These are phyloP conservation scores for Tenthredo distinguenda DNA, from an alignment of 2,888 invertebrate species.

Conservation along the genomic window DNA sequence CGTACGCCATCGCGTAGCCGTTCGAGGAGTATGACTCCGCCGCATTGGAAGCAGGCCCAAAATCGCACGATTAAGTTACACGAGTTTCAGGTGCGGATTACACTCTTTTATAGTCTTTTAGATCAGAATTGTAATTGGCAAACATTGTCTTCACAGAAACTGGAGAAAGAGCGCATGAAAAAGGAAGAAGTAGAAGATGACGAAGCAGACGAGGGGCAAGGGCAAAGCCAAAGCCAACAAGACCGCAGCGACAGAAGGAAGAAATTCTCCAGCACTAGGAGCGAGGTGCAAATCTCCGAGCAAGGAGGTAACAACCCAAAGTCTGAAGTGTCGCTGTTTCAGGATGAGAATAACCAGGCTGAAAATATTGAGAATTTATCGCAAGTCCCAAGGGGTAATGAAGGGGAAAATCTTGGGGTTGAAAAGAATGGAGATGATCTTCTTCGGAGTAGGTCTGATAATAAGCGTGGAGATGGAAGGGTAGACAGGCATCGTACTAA, in stretches of 20 bases:
- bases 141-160: constrained; percentile 63
- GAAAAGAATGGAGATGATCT: constrained; percentile 59
- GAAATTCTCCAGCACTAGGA: constrained; percentile 47
- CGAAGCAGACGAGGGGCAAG: constrained; percentile 81
- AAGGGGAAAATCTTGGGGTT: constrained; percentile 51
- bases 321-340: constrained; percentile 55
- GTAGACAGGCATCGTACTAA: constrained; percentile 61
- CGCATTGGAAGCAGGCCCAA: constrained; percentile 96
- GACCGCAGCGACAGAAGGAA: constrained; percentile 56
- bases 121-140: background rate
- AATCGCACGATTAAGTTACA: constrained; percentile 90
- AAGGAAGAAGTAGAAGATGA: constrained; percentile 81
- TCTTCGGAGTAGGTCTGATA: constrained; percentile 59
- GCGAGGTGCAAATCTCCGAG: constrained; percentile 18
- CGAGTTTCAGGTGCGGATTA: constrained; percentile 84
- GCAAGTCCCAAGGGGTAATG: constrained; percentile 41
- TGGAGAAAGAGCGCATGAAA: constrained; percentile 77
- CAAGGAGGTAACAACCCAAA: background rate
- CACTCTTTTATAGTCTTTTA: background rate
- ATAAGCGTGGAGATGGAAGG: constrained; percentile 60
- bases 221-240: constrained; percentile 77
- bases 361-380: constrained; percentile 57
- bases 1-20: constrained; percentile 91
- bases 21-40: constrained; percentile 93
- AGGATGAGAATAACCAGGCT: constrained; percentile 65